These are phyloP conservation scores for Andrena fulva DNA, from an alignment of 2,888 invertebrate species.

Conservation along the genomic window DNA sequence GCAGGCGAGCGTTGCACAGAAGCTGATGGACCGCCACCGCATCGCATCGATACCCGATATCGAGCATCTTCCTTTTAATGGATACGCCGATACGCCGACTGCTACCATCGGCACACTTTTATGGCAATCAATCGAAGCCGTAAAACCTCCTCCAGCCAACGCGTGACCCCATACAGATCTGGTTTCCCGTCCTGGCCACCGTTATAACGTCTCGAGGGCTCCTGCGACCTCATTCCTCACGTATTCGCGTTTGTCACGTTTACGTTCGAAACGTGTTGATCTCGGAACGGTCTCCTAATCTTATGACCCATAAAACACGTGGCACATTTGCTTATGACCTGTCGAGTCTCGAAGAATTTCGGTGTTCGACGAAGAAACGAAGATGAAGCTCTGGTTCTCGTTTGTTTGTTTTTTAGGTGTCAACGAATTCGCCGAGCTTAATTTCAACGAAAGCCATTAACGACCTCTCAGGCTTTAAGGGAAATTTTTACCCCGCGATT, in stretches of 20 bases:
- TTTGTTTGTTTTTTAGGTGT: background rate
- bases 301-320: background rate
- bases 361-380: background rate
- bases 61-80: conserved; percentile 64
- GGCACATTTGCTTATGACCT: background rate
- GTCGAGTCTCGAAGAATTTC: background rate
- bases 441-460: background rate
- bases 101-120: conserved; percentile 59
- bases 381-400: background rate
- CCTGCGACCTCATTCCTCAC: conserved; percentile 8
- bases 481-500: background rate
- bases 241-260: background rate
- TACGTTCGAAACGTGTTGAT: conserved; percentile 1
- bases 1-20: conserved; percentile 26
- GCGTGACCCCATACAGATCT: conserved; percentile 45
- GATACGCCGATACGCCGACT: conserved; percentile 57
- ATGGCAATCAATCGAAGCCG: conserved; percentile 62
- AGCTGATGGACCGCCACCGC: conserved; percentile 47
- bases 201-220: conserved; percentile 41
- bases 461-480: background rate
- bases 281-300: too few species aligned
- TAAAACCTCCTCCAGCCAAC: conserved; percentile 60
- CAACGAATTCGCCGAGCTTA: background rate
- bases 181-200: conserved; percentile 38
- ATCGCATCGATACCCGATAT: conserved; percentile 62